These are phyloP conservation scores for Propithecus perrieri DNA, from an alignment of 2,797 vertebrate genomes.

Conservation along the genomic window DNA sequence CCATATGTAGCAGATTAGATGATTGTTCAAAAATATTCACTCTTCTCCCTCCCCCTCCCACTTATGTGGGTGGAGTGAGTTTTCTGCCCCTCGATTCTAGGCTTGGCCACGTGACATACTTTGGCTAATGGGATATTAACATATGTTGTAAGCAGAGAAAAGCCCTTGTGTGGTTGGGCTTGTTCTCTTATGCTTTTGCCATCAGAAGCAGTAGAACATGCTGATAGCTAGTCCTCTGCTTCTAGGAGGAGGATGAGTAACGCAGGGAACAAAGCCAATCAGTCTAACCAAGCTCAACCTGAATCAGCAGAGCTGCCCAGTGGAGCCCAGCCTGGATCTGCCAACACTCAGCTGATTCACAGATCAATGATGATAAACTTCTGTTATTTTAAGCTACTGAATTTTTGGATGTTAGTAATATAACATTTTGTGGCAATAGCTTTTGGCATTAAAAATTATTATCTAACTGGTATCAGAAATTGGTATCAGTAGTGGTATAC, in stretches of 20 bases:
- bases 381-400: slow-evolving; percentile 53
- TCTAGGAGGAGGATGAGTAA: neutral
- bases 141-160: neutral
- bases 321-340: neutral
- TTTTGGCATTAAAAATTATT: slow-evolving; percentile 32
- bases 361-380: slow-evolving; percentile 26
- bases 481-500: neutral
- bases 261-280: neutral
- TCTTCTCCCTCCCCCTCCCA: neutral
- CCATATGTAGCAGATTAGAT: neutral
- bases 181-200: neutral
- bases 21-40: neutral
- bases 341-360: slow-evolving; percentile 33
- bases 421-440: slow-evolving; percentile 10
- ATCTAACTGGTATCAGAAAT: neutral
- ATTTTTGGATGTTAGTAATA: slow-evolving; percentile 32
- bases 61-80: neutral
- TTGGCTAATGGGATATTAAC: neutral
- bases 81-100: neutral
- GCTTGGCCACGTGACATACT: neutral
- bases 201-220: neutral
- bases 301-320: slow-evolving; percentile 27
- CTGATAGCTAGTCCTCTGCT: neutral
- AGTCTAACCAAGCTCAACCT: neutral
- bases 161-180: neutral